Evolutionary conservation across 2,113 vertebrate genomes (phyloP).

Genomic region (Lagopus muta): DNA sequence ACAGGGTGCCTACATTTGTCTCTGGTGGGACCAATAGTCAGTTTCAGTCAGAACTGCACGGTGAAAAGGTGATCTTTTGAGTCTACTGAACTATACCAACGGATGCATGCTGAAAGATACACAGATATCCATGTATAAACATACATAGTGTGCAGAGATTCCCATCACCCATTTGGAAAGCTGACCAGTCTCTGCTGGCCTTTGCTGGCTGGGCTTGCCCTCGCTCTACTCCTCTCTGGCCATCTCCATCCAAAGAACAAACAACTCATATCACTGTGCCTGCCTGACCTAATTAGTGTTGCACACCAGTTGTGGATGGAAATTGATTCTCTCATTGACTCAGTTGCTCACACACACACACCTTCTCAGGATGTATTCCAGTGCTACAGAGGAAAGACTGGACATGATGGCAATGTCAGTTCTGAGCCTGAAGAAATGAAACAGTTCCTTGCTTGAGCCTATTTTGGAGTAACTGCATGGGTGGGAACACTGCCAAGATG

Average conservation of each 20-base stretch:
- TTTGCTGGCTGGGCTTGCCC: background rate
- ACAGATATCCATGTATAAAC: background rate
- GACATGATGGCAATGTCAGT: background rate
- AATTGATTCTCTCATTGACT: background rate
- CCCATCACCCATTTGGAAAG: background rate
- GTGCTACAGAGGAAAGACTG: background rate
- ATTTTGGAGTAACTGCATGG: background rate
- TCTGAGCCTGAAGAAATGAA: background rate
- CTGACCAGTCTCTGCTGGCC: background rate
- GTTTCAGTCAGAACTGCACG: background rate
- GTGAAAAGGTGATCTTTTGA: background rate
- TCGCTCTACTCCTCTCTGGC: background rate
- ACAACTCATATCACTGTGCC: background rate
- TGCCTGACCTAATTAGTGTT: background rate
- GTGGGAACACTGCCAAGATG: background rate
- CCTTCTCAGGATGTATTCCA: background rate
- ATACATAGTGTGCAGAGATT: background rate
- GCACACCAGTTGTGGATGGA: background rate
- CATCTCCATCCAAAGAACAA: background rate
- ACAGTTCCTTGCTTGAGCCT: background rate
- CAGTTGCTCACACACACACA: background rate
- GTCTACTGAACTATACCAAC: background rate
- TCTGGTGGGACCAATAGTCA: background rate
- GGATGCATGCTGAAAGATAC: background rate
- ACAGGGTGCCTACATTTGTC: background rate